Base-by-base conservation (phyloP, 2,113 vertebrate species). In the Ondatra zibethicus region DNA sequence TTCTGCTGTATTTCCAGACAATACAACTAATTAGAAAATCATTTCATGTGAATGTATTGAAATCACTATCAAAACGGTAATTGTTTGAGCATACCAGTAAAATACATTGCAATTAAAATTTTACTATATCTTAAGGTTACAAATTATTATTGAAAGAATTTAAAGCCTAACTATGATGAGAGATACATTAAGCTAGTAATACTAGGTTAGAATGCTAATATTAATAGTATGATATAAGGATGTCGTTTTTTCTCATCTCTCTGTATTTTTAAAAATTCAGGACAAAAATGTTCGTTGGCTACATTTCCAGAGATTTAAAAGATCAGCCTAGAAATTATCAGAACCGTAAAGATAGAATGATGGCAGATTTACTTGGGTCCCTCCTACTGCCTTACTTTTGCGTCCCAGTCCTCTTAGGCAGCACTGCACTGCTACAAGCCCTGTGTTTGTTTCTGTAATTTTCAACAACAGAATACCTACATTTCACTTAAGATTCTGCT, bases 1-100 rank as follows among this genome's bases (percentile, higher is more conserved):
- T 92, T 9, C 17, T 50, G 66, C 36, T 70, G n/a, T 10, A 93
- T 33, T 94, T 94, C 42, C 19, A 97, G 73, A 77, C 65, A 94
- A 72, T 16, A 89, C 33, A 77, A 68, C 13, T 86, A 52, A 31
- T 39, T 39, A 70, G 27, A 58, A 94, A 90, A n/a, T 70, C 0
- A 47, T 75, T 82, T 87, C 84, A 89, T 55, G 31, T 89, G 6
- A 68, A 23, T 23, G 2, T 42, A 63, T 55, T 92, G 47, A 70
- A 90, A 47, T 76, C 68, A 52, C 50, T 17, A 45, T 58, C 17
- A 92, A 55, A 80, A 31, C 36, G 73, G 33, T 8, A 3, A 52
- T 21, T 58, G 19, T 58, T 58, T 29, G 36, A 17, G 7, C 58
- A 47, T 81, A 31, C 42, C 42, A 68, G 27, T 86, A n/a, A 95